Evolutionary conservation across 2,888 invertebrate genomes (phyloP).

Genomic region (Ephialtes manifestator): DNA sequence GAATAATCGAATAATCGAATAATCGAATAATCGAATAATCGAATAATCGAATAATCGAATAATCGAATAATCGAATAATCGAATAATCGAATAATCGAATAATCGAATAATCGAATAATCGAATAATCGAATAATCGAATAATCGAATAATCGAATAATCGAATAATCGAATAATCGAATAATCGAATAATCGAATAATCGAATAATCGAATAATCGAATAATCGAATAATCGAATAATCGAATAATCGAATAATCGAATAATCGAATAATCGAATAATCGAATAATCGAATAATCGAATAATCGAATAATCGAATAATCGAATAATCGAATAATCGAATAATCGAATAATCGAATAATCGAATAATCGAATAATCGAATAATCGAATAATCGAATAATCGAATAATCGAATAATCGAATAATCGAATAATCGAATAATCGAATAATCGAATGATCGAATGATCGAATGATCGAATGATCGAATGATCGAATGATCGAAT

Average conservation of each 20-base stretch:
- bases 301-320: background rate
- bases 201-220: background rate
- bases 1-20: background rate
- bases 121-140: conserved; percentile 1
- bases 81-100: background rate
- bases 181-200: background rate
- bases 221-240: background rate
- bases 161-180: background rate
- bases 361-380: background rate
- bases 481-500: background rate
- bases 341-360: background rate
- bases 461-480: background rate
- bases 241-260: background rate
- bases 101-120: background rate
- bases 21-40: background rate
- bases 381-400: conserved; percentile 6
- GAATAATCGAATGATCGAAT: background rate
- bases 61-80: background rate
- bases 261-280: background rate
- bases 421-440: conserved; percentile 14
- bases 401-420: background rate
- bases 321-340: background rate
- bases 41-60: background rate
- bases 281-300: background rate
- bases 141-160: background rate